Evolutionary conservation across 2,113 vertebrate species (phyloP), one percentile per base, ranked within the genome.

Genomic region (Himantopus leucocephalus): DNA sequence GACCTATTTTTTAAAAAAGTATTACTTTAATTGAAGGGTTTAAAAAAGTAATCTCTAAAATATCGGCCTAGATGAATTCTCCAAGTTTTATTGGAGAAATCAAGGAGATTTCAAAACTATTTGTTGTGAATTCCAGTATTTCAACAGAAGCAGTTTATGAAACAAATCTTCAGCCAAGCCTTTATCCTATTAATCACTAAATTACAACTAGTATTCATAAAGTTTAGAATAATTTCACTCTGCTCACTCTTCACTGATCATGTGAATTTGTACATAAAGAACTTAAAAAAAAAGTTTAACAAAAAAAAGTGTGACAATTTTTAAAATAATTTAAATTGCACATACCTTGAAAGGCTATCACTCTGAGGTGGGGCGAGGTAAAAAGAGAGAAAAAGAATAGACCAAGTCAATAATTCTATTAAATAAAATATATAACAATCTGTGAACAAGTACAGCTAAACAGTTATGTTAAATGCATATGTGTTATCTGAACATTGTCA

Each of bases 331-430:
- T 91, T 63, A 95, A 95, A 75, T 16, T 10, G 45, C 23, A 98
- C 98, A 72, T 99, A 99, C 99, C 99, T 98, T 92, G 98, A 98
- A 97, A 99, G 97, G 96, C 98, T 98, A 95, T 99, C 99, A 90
- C 98, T 98, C 99, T 99, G 97, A 47, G 15, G 27, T 29, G 9
- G 24, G 27, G 35, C 78, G 37, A 30, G 22, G 21, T 29, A 88
- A 87, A 94, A 85, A 72, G 52, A 95, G 39, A 96, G 97, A 98
- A 75, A 85, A 82, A 97, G 70, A 97, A 90, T 26, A 85, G 80
- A 37, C 60, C 10, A 75, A 39, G 71, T 95, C 94, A 96, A 30
- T 94, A 85, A 58, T 80, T 73, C 85, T n/a, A 94, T 37, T 92
- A 55, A 90, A 55, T 62, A 64, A 66, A 87, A 87, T 47, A 75